A percentile compares a stretch with the other conserved stretches of the same genome.
These are phyloP conservation scores for Steatornis caripensis DNA, from an alignment of 2,113 vertebrate genomes.

Conservation along the genomic window DNA sequence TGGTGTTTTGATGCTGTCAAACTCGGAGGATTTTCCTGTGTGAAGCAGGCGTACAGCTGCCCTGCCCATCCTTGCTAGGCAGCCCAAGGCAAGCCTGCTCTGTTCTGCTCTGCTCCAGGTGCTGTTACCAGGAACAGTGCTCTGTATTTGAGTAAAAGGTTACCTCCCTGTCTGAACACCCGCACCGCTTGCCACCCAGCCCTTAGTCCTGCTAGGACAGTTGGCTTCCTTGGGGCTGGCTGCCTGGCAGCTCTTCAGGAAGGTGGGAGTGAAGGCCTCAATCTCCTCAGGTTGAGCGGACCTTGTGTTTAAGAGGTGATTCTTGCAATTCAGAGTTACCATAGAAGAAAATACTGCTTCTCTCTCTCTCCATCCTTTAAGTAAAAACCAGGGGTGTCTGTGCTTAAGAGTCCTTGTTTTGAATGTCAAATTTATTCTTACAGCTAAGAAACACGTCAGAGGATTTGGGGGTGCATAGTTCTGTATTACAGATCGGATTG, in stretches of 20 bases:
- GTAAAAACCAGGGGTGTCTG: background rate
- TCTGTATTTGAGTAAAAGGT: too few species aligned
- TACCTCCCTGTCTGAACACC: too few species aligned
- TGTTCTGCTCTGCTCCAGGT: background rate
- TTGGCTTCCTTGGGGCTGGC: background rate
- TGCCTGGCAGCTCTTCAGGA: background rate
- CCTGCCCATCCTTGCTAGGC: background rate
- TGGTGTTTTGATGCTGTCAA: accelerated
- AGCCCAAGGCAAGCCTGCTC: background rate
- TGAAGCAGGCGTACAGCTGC: accelerated
- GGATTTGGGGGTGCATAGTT: background rate
- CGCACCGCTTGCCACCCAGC: accelerated
- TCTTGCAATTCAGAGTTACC: background rate
- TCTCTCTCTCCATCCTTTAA: background rate
- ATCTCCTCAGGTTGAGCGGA: accelerated
- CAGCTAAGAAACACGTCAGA: background rate
- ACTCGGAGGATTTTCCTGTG: accelerated
- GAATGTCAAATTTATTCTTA: background rate
- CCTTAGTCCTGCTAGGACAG: background rate
- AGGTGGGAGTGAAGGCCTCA: background rate
- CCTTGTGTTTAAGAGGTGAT: background rate
- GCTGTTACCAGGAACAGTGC: background rate
- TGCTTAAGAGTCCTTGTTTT: background rate
- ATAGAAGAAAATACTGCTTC: background rate
- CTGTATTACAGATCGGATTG: accelerated